Evolutionary conservation across 2,797 vertebrate species (phyloP), one percentile per base, ranked within the genome.

Genomic region (Sparus aurata): DNA sequence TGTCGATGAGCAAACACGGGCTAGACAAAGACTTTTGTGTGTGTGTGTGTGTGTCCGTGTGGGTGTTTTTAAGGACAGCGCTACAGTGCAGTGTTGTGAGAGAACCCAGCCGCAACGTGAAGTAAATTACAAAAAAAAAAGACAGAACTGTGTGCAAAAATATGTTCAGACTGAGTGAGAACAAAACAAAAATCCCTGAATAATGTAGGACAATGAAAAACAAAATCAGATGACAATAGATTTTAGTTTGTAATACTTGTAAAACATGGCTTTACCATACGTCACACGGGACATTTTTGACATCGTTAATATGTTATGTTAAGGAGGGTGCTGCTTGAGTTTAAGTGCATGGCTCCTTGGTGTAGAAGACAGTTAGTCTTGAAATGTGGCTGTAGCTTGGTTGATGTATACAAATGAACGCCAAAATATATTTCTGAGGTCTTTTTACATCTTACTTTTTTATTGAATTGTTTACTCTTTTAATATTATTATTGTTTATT

Each of bases 121-220:
- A 59, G 20, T 52, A 57, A 72, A 80, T 82, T 82, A 74, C 74
- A 17, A 45, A 47, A 83, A 38, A 30, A 30, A 30, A 4, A 38
- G 20, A 54, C 27, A 16, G 52, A 41, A 59, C 57, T 52, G 47
- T 23, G 38, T 49, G n/a, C 30, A 25, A 25, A 59, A 25, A 72
- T n/a, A 23, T 63, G 30, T 53, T 12, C 2, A 50, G 30, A 16
- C 23, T 17, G 20, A 43, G n/a, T 17, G 50, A 63, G 60, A 83
- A 23, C 25, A 47, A 68, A 54, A 63, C 41, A 9, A 10, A 74
- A 58, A 57, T 61, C 38, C 0, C 4, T 49, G 15, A 22, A 12
- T 53, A 67, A 22, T 49, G 11, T 18, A 52, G 46, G 1, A 64
- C 53, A 65, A 65, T 45, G 52, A 20, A 61, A 67, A 69, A 57